These are phyloP conservation scores for Synodontis membranacea DNA, from an alignment of 2,113 vertebrate species.

Conservation along the genomic window DNA sequence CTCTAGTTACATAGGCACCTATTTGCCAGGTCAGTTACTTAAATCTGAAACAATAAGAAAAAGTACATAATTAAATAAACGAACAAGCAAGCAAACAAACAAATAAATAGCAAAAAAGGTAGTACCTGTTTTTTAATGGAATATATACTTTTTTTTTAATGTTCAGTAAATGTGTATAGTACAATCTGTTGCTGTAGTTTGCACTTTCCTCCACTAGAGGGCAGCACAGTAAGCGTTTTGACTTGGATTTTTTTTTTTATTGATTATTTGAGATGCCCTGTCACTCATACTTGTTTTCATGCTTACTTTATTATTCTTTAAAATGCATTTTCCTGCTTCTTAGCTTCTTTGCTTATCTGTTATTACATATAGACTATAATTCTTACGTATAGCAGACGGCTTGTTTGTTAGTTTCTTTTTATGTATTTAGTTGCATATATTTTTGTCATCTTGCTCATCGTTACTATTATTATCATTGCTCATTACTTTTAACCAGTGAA, in stretches of 20 bases:
- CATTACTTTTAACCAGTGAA: neutral
- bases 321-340: neutral
- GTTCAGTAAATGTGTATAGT: neutral
- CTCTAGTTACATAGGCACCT: neutral
- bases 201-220: constrained; percentile 52
- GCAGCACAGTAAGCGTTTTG: constrained; percentile 24
- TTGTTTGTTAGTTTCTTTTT: neutral
- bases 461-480: neutral
- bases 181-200: neutral
- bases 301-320: neutral
- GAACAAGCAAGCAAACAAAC: neutral
- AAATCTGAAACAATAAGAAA: neutral
- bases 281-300: neutral
- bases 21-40: neutral
- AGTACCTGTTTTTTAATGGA: too few species aligned
- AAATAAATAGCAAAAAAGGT: too few species aligned
- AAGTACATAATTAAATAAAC: neutral
- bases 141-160: neutral
- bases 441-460: neutral
- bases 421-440: neutral
- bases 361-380: neutral
- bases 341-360: neutral
- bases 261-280: neutral
- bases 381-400: neutral
- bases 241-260: neutral